A percentile compares a stretch with the other conserved stretches of the same genome.
Evolutionary conservation across 2,113 vertebrate species (phyloP).

Genomic region (Ahaetulla prasina): DNA sequence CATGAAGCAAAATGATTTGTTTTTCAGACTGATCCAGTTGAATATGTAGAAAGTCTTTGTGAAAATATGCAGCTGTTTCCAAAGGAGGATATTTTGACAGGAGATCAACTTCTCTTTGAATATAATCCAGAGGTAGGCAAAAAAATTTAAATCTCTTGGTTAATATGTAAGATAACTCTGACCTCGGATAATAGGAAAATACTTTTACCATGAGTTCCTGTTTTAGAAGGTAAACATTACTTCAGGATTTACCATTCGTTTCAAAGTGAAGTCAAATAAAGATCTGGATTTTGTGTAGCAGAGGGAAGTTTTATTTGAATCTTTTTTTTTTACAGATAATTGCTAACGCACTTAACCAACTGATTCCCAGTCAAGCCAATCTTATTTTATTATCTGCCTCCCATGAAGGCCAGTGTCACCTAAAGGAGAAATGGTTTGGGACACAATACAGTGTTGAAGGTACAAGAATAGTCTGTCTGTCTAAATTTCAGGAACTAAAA

Average conservation of each 20-base stretch:
- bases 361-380: slow-evolving; percentile 88
- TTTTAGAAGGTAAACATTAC: background rate
- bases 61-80: slow-evolving; percentile 96
- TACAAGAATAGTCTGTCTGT: slow-evolving; percentile 38
- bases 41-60: slow-evolving; percentile 91
- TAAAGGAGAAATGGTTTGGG: slow-evolving; percentile 93
- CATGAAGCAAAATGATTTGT: slow-evolving; percentile 33
- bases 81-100: slow-evolving; percentile 90
- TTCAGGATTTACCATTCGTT: background rate
- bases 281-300: slow-evolving; percentile 1
- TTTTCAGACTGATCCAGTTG: slow-evolving; percentile 89
- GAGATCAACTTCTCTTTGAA: slow-evolving; percentile 94
- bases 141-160: background rate
- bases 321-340: slow-evolving; percentile 77
- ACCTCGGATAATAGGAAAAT: background rate
- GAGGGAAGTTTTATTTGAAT: slow-evolving; percentile 1
- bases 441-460: slow-evolving; percentile 93
- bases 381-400: slow-evolving; percentile 89
- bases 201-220: background rate
- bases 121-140: slow-evolving; percentile 80
- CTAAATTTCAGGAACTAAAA: background rate
- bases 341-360: slow-evolving; percentile 78
- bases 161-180: background rate
- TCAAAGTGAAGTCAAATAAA: background rate
- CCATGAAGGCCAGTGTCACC: slow-evolving; percentile 86